Conservation (phyloP, 2,113 vertebrate genomes). For the Protomyctophum bolini region DNA sequence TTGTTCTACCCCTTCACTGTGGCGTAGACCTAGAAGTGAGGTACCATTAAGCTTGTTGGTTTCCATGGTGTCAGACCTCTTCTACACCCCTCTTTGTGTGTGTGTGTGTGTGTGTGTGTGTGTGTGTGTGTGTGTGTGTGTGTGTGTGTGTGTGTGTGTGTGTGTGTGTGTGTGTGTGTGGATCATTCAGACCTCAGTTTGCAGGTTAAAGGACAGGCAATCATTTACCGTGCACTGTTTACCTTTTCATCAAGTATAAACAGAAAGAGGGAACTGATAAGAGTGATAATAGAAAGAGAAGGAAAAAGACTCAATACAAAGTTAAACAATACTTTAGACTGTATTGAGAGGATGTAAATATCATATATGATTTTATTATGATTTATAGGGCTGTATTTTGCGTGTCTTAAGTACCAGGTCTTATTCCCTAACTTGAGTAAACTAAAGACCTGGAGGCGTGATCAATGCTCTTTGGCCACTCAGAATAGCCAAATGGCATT, state of each 20-base stretch:
- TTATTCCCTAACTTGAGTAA: too few relatives aligned
- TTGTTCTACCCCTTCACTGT: not conserved
- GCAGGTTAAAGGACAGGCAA: conserved; percentile 31
- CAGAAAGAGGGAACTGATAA: conserved; percentile 1
- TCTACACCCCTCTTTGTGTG: not conserved
- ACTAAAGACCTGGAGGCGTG: too few relatives aligned
- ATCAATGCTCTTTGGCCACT: too few relatives aligned
- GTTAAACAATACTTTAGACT: too few relatives aligned
- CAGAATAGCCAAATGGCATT: too few relatives aligned
- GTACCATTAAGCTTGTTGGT: conserved; percentile 3
- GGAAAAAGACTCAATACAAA: too few relatives aligned
- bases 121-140: not conserved
- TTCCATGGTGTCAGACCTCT: conserved; percentile 9
- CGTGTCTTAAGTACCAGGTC: too few relatives aligned
- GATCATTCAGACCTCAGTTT: conserved; percentile 7
- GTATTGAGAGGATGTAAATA: too few relatives aligned
- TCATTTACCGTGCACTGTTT: conserved; percentile 47
- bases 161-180: too few relatives aligned
- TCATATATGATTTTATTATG: too few relatives aligned
- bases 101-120: conserved; percentile 9
- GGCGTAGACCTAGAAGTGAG: not conserved
- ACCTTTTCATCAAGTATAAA: conserved; percentile 16
- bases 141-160: too few relatives aligned
- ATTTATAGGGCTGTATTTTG: too few relatives aligned
- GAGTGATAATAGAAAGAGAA: not conserved